Evolutionary conservation across 1,140 invertebrate genomes (phyloP), one percentile per base, ranked within the genome.

Genomic region (Batillaria attramentaria): DNA sequence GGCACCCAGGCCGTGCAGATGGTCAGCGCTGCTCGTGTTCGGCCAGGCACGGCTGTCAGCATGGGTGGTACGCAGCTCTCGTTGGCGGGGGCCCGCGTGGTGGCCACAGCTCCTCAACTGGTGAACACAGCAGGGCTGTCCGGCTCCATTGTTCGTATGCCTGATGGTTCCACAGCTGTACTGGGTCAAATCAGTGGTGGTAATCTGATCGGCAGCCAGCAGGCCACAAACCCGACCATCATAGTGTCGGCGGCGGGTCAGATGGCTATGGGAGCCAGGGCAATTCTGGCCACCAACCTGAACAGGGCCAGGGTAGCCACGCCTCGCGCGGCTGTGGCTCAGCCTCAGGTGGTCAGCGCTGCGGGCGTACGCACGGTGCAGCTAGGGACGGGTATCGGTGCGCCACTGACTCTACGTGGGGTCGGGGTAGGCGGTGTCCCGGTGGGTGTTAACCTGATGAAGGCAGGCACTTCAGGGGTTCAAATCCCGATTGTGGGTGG

Each of bases 401-500:
- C 54, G 13, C 73, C 73, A 10, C 20, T 75, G 16, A 75, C 73
- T 2, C 31, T 75, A 39, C 46, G 73, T 6, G 73, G 73, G n/a
- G 39, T 75, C 3, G 68, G 68, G 16, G 68, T 70, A 3, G 54
- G 54, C 35, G 35, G 54, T 0, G 37, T 75, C 35, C 57, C 73
- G 16, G 18, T 75, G 39, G 73, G 73, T 20, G 57, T 75, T 20
- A 75, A 75, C 57, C 39, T 75, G 54, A 37, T 75, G 54, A 75
- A 75, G 57, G 73, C 73, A 41, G 73, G 54, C 0, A n/a, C 54
- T 13, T 62, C 73, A 0, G 50, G 68, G 16, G 69, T 72, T 18
- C 72, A 73, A 39, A 72, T 79, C 62, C 78, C 78, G 41, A 73
- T 79, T 35, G 33, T 79, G 18, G 62, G 76, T 8, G 41, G 37